Conservation (phyloP, 2,113 vertebrate species). For the Toxostoma redivivum region DNA sequence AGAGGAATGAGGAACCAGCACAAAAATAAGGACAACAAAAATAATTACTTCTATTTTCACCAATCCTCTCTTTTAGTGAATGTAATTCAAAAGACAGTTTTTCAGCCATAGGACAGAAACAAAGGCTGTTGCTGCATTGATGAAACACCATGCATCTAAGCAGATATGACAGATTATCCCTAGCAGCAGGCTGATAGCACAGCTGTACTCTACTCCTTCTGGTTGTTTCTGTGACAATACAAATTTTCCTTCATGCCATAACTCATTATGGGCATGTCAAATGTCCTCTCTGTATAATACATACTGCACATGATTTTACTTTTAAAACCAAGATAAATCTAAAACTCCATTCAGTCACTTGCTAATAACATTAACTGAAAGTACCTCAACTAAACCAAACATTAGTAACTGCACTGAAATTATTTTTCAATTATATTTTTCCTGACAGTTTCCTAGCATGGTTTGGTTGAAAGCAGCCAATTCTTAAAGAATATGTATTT, state of each 20-base stretch:
- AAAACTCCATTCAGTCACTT: background rate
- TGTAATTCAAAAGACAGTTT: background rate
- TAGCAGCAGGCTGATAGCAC: background rate
- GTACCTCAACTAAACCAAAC: background rate
- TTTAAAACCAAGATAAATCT: background rate
- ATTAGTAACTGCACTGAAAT: background rate
- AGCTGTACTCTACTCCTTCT: background rate
- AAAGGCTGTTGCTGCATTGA: background rate
- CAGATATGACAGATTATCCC: background rate
- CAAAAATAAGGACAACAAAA: background rate
- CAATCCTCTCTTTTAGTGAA: background rate
- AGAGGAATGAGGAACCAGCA: background rate
- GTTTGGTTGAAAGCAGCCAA: background rate
- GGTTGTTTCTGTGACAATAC: background rate
- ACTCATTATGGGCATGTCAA: background rate
- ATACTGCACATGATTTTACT: background rate
- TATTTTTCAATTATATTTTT: background rate
- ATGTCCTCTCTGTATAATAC: background rate
- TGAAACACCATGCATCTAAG: accelerated
- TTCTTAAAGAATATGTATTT: background rate
- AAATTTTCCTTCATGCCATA: background rate
- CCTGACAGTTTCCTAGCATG: background rate
- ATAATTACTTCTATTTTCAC: background rate
- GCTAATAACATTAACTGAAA: background rate
- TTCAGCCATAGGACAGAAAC: background rate